Percentiles rank a stretch among this genome's conserved stretches.
These are phyloP conservation scores for Xestia xanthographa DNA, from an alignment of 2,888 invertebrate species.

Conservation along the genomic window DNA sequence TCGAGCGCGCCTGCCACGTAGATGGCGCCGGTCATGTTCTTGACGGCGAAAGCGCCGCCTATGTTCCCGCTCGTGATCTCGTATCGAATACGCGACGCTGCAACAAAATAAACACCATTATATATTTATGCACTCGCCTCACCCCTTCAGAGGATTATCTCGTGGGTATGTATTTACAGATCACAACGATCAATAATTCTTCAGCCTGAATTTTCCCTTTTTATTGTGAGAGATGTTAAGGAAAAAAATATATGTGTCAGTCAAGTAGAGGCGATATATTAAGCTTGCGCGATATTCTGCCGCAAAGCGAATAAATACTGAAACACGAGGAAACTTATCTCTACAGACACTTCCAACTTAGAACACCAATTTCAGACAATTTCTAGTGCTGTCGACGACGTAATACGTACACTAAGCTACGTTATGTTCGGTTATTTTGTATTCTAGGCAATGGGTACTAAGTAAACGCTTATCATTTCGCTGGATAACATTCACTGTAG, in stretches of 20 bases:
- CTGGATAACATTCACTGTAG: constrained; percentile 15
- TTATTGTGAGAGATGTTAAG: constrained; percentile 27
- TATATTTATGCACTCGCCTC: constrained; percentile 54
- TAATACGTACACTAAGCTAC: constrained; percentile 38
- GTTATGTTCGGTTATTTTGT: constrained; percentile 39
- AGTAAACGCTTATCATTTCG: constrained; percentile 40
- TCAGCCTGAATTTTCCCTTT: constrained; percentile 30
- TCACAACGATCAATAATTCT: constrained; percentile 48
- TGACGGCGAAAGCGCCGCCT: constrained; percentile 99
- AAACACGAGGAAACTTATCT: constrained; percentile 55
- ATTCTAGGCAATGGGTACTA: constrained; percentile 30
- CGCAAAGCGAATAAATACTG: constrained; percentile 54
- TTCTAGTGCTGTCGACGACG: constrained; percentile 48
- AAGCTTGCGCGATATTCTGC: constrained; percentile 36
- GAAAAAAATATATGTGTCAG: constrained; percentile 46
- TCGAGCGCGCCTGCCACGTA: constrained; percentile 99
- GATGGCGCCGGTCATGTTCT: constrained; percentile 99
- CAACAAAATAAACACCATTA: constrained; percentile 79
- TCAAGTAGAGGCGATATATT: constrained; percentile 47
- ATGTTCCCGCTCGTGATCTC: constrained; percentile 99
- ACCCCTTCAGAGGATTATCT: constrained; percentile 38
- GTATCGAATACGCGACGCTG: constrained; percentile 99
- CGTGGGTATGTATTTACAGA: constrained; percentile 40
- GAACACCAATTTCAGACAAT: constrained; percentile 56
- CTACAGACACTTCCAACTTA: constrained; percentile 52